Evolutionary conservation across 2,113 vertebrate genomes (phyloP), one percentile per base, ranked within the genome.

Genomic region (Datnioides undecimradiatus): DNA sequence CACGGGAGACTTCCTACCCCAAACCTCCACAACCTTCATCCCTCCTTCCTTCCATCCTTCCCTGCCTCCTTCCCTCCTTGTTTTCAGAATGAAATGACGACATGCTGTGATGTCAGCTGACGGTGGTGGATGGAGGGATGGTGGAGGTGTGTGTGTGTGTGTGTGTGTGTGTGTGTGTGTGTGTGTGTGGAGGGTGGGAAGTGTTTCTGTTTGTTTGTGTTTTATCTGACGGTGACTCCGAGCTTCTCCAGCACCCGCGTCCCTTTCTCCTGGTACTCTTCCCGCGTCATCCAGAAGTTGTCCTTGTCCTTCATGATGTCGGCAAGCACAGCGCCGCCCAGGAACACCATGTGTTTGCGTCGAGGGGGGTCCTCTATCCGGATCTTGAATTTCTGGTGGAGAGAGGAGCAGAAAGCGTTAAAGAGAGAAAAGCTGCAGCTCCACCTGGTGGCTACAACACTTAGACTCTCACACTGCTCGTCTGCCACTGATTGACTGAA

Each of bases 251-350:
- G 94, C 80, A 98, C 97, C 4, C 96, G 95, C 31, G 95, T 95
- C 48, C 97, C 97, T 91, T 97, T 98, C 82, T 98, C 97, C 81
- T 97, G 93, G 88, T 98, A 98, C 80, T 98, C 97, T 84, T 98
- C 96, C 73, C 96, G 91, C 65, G 97, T 98, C 95, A 98, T 94
- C 97, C 97, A 98, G 92, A 98, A 98, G 95, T 97, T 98, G 94
- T 98, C 97, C 94, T 98, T 98, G 94, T 98, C 97, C 90, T 98
- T 98, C 97, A 98, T 98, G 95, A 98, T 98, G 88, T 98, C 97
- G 1, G 97, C 97, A 43, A 98, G 94, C 54, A 98, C 97, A 0
- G 97, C 97, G 0, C 97, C 97, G 0, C 97, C 97, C 88, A 98
- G 88, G 83, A 98, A 98, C 69, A 98, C 97, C 97, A 98, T 98